Conservation (phyloP, 2,888 invertebrate species). For the Leucophenga montana region DNA sequence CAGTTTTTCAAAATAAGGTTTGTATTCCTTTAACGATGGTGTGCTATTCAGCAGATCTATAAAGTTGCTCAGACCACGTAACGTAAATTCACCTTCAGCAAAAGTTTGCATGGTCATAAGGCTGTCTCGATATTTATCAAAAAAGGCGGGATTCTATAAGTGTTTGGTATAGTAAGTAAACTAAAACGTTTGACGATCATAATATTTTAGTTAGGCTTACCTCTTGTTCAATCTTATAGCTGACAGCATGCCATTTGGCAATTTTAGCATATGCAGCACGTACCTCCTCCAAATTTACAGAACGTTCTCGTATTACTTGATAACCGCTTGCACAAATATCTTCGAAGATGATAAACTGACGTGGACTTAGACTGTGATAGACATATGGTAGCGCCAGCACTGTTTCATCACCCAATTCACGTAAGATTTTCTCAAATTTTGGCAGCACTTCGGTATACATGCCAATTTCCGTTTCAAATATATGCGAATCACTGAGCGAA, state of each 20-base stretch:
- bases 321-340: conserved; percentile 41
- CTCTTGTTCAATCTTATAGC: conserved; percentile 45
- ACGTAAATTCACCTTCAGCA: conserved; percentile 23
- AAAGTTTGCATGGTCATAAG: conserved; percentile 11
- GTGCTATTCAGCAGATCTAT: conserved; percentile 29
- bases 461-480: conserved; percentile 60
- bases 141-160: conserved; percentile 23
- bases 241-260: conserved; percentile 55
- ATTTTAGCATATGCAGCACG: conserved; percentile 44
- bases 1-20: conserved; percentile 38
- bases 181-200: no score
- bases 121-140: conserved; percentile 16
- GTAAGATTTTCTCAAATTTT: conserved; percentile 54
- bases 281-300: conserved; percentile 37
- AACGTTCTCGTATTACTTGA: conserved; percentile 32
- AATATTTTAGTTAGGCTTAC: conserved; percentile 22
- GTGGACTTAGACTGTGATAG: conserved; percentile 32
- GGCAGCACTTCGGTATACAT: conserved; percentile 63
- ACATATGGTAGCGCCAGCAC: conserved; percentile 32
- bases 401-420: conserved; percentile 50
- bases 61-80: conserved; percentile 38
- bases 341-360: conserved; percentile 42
- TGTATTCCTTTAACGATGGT: conserved; percentile 37
- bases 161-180: no score
- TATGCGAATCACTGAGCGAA: conserved; percentile 42